Evolutionary conservation across 2,888 invertebrate genomes (phyloP).

Genomic region (Tribolium freemani): DNA sequence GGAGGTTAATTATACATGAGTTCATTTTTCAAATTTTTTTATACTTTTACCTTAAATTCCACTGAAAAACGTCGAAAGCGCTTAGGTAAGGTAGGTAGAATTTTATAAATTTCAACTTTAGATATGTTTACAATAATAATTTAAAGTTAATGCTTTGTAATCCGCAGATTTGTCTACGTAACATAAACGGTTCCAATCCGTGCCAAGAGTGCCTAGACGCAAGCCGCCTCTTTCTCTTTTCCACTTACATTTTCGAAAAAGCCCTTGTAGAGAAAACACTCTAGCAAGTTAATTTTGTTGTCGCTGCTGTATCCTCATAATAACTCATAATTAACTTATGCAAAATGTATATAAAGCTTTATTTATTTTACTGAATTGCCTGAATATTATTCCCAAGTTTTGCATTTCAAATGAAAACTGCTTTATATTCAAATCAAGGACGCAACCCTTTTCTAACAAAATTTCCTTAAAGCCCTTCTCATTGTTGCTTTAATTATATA

Average conservation of each 20-base stretch:
- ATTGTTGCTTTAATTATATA: slow-evolving; percentile 31
- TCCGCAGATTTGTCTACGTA: slow-evolving; percentile 58
- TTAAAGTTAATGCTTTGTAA: slow-evolving; percentile 51
- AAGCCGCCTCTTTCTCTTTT: slow-evolving; percentile 16
- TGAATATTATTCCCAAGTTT: slow-evolving; percentile 49
- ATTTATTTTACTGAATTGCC: slow-evolving; percentile 50
- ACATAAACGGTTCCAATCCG: slow-evolving; percentile 46
- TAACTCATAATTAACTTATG: slow-evolving; percentile 65
- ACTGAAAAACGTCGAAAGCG: not conserved
- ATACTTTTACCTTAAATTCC: no score
- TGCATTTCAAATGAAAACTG: slow-evolving; percentile 52
- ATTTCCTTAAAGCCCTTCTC: slow-evolving; percentile 30
- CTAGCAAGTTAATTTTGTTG: slow-evolving; percentile 37
- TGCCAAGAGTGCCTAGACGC: slow-evolving; percentile 1
- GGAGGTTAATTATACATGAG: no score
- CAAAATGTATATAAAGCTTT: slow-evolving; percentile 54
- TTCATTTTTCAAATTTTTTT: no score
- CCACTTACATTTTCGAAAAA: slow-evolving; percentile 29
- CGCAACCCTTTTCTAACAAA: slow-evolving; percentile 42
- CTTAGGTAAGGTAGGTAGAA: not conserved
- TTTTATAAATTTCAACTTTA: not conserved
- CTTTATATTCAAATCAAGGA: slow-evolving; percentile 52
- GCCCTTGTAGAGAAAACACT: slow-evolving; percentile 8
- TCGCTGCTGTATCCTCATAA: slow-evolving; percentile 49
- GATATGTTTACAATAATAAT: slow-evolving; percentile 26